Evolutionary conservation across 2,888 invertebrate species (phyloP).

Genomic region (Ptychoptera albimana): DNA sequence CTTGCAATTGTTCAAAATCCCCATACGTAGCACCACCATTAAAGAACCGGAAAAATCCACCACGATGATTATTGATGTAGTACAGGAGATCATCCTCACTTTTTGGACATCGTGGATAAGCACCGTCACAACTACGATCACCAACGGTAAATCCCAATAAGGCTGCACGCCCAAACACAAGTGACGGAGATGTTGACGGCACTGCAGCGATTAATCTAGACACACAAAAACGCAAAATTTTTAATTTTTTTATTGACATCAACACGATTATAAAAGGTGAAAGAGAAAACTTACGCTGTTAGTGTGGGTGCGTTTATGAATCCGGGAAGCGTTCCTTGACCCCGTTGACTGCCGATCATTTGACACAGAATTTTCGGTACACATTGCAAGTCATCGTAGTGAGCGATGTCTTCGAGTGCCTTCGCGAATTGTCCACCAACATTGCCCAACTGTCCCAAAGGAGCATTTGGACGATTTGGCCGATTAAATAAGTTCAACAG

Average conservation of each 20-base stretch:
- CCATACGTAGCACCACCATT: conserved; percentile 34
- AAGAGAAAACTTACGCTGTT: conserved; percentile 23
- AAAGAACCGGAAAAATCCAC: conserved; percentile 71
- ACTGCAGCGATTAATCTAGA: conserved; percentile 20
- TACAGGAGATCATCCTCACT: conserved; percentile 51
- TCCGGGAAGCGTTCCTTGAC: conserved; percentile 25
- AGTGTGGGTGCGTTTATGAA: conserved; percentile 28
- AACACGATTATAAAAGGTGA: background rate
- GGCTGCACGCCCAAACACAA: conserved; percentile 59
- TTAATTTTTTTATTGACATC: background rate
- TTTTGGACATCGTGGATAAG: conserved; percentile 58
- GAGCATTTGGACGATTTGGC: background rate
- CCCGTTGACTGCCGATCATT: conserved; percentile 39
- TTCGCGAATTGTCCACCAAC: conserved; percentile 26
- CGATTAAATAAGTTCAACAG: no score
- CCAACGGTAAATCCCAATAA: conserved; percentile 51
- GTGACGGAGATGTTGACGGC: conserved; percentile 37
- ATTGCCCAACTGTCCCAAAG: conserved; percentile 13
- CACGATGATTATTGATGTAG: conserved; percentile 72
- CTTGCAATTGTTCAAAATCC: conserved; percentile 5
- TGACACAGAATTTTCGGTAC: conserved; percentile 67
- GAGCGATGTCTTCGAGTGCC: conserved; percentile 42
- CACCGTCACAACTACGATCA: conserved; percentile 25
- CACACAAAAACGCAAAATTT: background rate
- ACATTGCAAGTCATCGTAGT: conserved; percentile 63